Evolutionary conservation across 2,888 invertebrate genomes (phyloP), one percentile per base, ranked within the genome.

Genomic region (Stenchaetothrips biformis): DNA sequence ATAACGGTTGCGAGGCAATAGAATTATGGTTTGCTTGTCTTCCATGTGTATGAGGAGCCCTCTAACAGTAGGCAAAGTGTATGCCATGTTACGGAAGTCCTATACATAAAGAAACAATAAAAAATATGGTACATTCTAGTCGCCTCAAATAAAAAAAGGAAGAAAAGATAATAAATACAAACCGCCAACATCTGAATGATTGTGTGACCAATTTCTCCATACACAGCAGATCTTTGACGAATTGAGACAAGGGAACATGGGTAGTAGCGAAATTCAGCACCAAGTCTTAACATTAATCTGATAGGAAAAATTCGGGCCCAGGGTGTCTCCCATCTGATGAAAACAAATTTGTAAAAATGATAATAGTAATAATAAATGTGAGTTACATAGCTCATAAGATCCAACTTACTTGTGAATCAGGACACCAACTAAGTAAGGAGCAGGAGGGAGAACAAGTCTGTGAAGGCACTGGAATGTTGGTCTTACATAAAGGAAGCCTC

Each of bases 221-320:
- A 96, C 7, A 95, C 92, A 0, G 95, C 92, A 83, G 93, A 92
- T 18, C 95, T 88, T 85, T 92, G 90, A 47, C 94, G 89, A 25
- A 93, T 91, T 25, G 94, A 94, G 79, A 95, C 91, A 82, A 95
- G 88, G 0, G 95, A 94, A 85, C 94, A 93, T 0, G 95, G 95
- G 87, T 96, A 96, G 85, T 94, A 95, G 82, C 94, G 90, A 87
- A 92, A 95, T 86, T 95, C 94, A 4, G 95, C 94, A 2, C 95
- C 95, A 53, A 96, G 88, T 81, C 95, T 89, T 80, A 96, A 87
- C 85, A 95, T 89, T 53, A 96, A 87, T 16, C 95, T 89, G 67
- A 92, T 85, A 0, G 92, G 92, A 85, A 95, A 92, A 78, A 95
- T 90, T 87, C 94, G 94, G 2, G 95, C 95, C 94, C 94, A 94